Conservation (phyloP, 2,113 vertebrate genomes). For the Telmatochromis sp. region DNA sequence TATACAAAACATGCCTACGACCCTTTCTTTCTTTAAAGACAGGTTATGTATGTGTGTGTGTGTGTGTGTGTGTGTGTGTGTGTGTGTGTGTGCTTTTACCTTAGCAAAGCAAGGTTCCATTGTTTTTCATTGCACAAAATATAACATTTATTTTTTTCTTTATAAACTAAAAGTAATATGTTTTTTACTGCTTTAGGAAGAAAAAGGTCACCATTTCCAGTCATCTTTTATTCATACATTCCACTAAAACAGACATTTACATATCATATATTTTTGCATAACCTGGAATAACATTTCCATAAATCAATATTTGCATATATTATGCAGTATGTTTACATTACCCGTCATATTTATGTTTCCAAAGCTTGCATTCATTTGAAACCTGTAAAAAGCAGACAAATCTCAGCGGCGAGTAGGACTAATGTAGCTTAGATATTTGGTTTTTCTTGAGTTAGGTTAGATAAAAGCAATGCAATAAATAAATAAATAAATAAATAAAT, state of each 20-base stretch:
- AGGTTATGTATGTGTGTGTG: not conserved
- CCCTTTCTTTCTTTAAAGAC: not conserved
- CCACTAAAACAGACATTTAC: not conserved
- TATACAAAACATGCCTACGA: not conserved
- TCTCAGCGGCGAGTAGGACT: rapidly evolving
- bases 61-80: not conserved
- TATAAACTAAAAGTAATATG: not conserved
- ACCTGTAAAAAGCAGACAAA: not conserved
- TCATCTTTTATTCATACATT: not conserved
- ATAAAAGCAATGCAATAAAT: not conserved
- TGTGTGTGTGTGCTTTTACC: not conserved
- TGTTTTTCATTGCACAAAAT: not conserved
- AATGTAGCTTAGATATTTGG: not conserved
- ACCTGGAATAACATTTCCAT: not conserved
- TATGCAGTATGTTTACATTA: not conserved
- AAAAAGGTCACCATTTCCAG: not conserved
- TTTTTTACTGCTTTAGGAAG: not conserved
- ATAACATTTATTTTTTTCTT: not conserved
- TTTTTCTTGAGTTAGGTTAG: not conserved
- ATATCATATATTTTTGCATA: not conserved
- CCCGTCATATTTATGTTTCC: not conserved
- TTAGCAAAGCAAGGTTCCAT: not conserved
- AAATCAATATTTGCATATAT: not conserved
- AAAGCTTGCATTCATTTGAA: not conserved
- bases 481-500: not conserved